Conservation (phyloP, 2,797 vertebrate genomes). For the Eospalax fontanierii region DNA sequence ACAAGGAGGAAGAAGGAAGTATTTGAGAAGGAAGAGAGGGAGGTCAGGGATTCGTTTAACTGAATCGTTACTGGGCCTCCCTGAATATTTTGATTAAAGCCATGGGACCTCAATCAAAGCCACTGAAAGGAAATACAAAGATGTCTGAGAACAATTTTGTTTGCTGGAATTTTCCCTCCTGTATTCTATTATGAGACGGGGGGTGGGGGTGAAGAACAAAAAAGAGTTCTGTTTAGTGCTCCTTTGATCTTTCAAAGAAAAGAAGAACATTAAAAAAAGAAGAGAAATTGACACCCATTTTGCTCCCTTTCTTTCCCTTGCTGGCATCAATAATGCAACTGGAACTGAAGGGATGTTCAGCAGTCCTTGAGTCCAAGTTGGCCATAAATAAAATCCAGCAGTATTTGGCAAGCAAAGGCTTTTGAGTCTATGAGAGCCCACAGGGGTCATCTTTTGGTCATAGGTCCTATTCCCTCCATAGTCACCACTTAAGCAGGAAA, state of each 20-base stretch:
- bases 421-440: background rate
- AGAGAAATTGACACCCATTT: slow-evolving; percentile 83
- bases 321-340: slow-evolving; percentile 82
- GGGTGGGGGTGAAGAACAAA: background rate
- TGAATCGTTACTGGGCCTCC: slow-evolving; percentile 84
- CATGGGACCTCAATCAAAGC: slow-evolving; percentile 88
- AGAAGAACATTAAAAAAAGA: slow-evolving; percentile 71
- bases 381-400: slow-evolving; percentile 83
- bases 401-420: background rate
- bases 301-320: slow-evolving; percentile 76
- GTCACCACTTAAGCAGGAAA: background rate
- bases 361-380: slow-evolving; percentile 73
- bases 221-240: slow-evolving; percentile 83
- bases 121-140: slow-evolving; percentile 85
- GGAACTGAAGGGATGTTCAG: slow-evolving; percentile 80
- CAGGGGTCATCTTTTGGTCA: background rate
- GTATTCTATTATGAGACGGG: slow-evolving; percentile 85
- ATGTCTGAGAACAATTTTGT: slow-evolving; percentile 88
- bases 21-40: slow-evolving; percentile 50
- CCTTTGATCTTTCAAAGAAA: slow-evolving; percentile 89
- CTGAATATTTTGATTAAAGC: slow-evolving; percentile 89
- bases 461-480: background rate
- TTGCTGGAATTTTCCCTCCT: slow-evolving; percentile 85
- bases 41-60: slow-evolving; percentile 79
- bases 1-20: background rate